Base-by-base conservation (phyloP, 2,113 vertebrate genomes). In the Thunnus maccoyii region DNA sequence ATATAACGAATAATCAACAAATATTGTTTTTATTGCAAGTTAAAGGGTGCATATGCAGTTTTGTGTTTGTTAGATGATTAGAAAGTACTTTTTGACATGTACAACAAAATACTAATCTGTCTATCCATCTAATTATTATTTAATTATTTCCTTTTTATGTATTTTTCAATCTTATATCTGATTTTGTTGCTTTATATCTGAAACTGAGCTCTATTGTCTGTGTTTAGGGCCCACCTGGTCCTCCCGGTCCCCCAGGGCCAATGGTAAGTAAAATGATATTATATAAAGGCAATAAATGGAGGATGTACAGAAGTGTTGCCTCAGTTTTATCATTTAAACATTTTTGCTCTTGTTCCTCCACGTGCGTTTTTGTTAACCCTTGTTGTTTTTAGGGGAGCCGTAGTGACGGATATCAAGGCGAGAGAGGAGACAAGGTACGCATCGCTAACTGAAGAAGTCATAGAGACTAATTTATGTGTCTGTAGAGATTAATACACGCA, bases 391-490 rank as follows among this genome's bases (percentile, higher is more conserved):
- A 99, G 97, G 97, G 97, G 36, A 97, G 96, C 71, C 95, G 93
- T 72, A 96, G 96, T 64, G 88, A 96, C 72, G 95, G 96, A 82
- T 96, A 96, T 90, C 94, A 94, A 91, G 97, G 97, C 94, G 97
- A 98, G 66, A 97, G 93, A 95, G 97, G 97, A 95, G 96, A 95
- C 89, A 99, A 97, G 95, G 97, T 97, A 95, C 48, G 82, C 76
- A 79, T 46, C 25, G 51, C 47, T 62, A 27, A 27, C 36, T 48
- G 46, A 52, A 22, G 47, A 52, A 50, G 54, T 69, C n/a, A 30
- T 32, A 17, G 32, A 61, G 51, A 60, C 58, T 30, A 5, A 27
- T 6, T 52, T 41, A 41, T 41, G 36, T 36, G 15, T 52, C 18
- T 27, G 44, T 58, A 54, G 0, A 60, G 30, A n/a, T 46, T 2